phyloP scores from a whole-genome alignment of 2,888 invertebrate species.

The Harpalus rubripes region DNA sequence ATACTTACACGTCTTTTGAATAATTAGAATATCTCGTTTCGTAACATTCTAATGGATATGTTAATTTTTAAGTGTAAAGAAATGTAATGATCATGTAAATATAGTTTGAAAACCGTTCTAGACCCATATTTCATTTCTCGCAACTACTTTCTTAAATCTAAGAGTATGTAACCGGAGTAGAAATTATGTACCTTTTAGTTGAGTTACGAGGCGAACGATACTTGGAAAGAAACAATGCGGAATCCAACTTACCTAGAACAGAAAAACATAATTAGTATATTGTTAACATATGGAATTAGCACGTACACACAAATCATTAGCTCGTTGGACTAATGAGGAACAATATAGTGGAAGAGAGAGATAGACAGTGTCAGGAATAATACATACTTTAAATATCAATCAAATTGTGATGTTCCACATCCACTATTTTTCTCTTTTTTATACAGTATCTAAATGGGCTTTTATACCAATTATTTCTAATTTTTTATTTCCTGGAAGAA shows the following conservation, averaged over 20 bases:
- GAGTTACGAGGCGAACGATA: neutral
- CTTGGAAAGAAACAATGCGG: neutral
- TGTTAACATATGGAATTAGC: conserved; percentile 6
- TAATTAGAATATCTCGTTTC: conserved; percentile 3
- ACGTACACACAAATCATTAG: neutral
- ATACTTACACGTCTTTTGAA: no score
- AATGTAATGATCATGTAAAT: conserved; percentile 26
- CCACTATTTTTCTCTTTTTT: no score
- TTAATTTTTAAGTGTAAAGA: conserved; percentile 46
- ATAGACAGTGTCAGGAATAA: neutral
- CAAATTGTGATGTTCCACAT: no score
- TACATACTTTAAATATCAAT: neutral
- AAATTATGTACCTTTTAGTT: neutral
- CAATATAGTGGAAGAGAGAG: neutral
- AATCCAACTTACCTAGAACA: conserved; percentile 20
- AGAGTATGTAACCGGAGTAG: neutral
- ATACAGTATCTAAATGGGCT: no score
- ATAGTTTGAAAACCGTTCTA: conserved; percentile 18
- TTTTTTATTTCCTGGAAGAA: no score
- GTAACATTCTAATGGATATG: conserved; percentile 38
- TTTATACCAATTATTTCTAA: no score
- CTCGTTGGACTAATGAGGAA: neutral
- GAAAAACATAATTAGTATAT: conserved; percentile 29
- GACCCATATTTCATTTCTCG: neutral
- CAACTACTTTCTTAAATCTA: neutral